Evolutionary conservation across 1,140 invertebrate species (phyloP).

Genomic region (Rhynchophorus ferrugineus): DNA sequence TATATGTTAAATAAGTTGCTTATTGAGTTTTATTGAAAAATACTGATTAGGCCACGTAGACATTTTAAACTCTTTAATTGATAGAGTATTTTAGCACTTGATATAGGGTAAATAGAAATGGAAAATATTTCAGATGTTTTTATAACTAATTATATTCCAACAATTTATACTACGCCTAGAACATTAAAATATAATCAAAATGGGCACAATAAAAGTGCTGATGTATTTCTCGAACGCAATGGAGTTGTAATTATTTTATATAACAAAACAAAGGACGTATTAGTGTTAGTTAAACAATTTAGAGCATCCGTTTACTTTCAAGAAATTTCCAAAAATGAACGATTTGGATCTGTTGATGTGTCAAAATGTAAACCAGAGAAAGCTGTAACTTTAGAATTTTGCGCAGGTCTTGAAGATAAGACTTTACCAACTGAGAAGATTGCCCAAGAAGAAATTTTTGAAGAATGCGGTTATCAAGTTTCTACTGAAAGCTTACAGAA

Average conservation of each 20-base stretch:
- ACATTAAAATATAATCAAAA: conserved; percentile 39
- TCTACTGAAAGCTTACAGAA: conserved; percentile 57
- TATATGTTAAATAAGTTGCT: too few species aligned
- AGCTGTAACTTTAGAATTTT: conserved; percentile 84
- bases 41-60: too few species aligned
- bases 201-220: conserved; percentile 55
- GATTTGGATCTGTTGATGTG: conserved; percentile 56
- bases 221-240: conserved; percentile 59
- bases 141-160: conserved; percentile 28
- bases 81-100: too few species aligned
- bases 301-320: conserved; percentile 71
- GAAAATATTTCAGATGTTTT: conserved; percentile 27
- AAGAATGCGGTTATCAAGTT: conserved; percentile 93
- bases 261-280: conserved; percentile 65
- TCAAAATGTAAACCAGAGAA: conserved; percentile 60
- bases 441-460: conserved; percentile 78
- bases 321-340: conserved; percentile 46
- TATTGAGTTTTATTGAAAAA: too few species aligned
- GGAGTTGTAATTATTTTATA: conserved; percentile 78
- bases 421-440: conserved; percentile 66
- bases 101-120: conserved; percentile 23
- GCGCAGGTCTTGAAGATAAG: conserved; percentile 93
- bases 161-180: conserved; percentile 30
- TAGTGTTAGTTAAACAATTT: conserved; percentile 88
- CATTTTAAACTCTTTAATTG: too few species aligned